Percentiles rank a stretch among this genome's conserved stretches.
Conservation (phyloP, 1,140 invertebrate species). For the Drosophila cardini region DNA sequence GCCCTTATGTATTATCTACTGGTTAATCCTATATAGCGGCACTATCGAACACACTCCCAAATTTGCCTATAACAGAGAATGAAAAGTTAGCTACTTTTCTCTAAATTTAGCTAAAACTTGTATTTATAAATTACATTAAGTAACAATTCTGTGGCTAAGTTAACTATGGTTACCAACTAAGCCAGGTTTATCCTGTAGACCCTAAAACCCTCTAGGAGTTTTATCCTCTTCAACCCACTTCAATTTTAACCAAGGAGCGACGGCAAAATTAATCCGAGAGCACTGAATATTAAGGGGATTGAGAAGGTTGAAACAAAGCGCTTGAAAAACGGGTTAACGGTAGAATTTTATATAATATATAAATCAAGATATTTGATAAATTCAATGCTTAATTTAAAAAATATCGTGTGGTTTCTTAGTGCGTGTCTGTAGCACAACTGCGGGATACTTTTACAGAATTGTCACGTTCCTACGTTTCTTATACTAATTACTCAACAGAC, state of each 20-base stretch:
- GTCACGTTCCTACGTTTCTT: constrained; percentile 60
- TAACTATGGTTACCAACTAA: neutral
- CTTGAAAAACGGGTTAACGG: neutral
- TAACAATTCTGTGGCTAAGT: neutral
- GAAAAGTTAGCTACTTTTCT: too few species aligned
- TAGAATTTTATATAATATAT: constrained; percentile 1
- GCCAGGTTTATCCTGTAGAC: neutral
- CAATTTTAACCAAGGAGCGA: neutral
- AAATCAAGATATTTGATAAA: neutral
- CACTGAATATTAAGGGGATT: neutral
- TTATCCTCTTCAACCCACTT: neutral
- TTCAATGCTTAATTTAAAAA: constrained; percentile 13
- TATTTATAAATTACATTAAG: too few species aligned
- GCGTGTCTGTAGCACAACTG: constrained; percentile 26
- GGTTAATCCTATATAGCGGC: constrained; percentile 6
- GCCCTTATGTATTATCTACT: constrained; percentile 34
- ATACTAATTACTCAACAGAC: constrained; percentile 3
- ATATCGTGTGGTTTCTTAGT: constrained; percentile 21
- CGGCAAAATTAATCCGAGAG: neutral
- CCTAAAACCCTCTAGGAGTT: neutral
- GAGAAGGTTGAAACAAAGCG: neutral
- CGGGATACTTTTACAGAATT: constrained; percentile 55
- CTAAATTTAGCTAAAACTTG: too few species aligned
- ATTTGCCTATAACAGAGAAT: too few species aligned
- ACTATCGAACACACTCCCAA: constrained; percentile 6